These are phyloP conservation scores for Callorhinus ursinus DNA, from an alignment of 2,113 vertebrate species.

Conservation along the genomic window DNA sequence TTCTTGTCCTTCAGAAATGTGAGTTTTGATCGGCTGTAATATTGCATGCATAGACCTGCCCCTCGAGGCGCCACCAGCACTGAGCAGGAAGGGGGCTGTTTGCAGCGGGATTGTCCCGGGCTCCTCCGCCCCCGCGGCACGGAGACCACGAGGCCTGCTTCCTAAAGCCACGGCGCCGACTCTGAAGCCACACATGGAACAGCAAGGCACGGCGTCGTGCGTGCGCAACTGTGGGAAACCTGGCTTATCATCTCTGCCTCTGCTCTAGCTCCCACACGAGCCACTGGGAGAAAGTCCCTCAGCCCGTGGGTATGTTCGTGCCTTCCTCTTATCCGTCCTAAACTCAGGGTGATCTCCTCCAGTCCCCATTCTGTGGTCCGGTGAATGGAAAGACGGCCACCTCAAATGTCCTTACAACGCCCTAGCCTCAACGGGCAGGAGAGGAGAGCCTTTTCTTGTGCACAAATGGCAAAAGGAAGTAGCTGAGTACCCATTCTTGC, in stretches of 20 bases:
- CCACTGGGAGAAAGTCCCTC: neutral
- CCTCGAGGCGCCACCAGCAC: rapidly evolving
- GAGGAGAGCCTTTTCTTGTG: neutral
- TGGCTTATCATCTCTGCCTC: neutral
- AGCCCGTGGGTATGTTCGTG: neutral
- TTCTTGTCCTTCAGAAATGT: neutral
- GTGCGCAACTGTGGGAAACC: neutral
- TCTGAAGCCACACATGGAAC: neutral
- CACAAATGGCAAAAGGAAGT: neutral
- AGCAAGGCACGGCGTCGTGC: neutral
- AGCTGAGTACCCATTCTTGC: neutral
- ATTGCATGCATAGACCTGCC: too few species aligned
- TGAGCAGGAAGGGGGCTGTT: rapidly evolving
- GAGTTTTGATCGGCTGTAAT: neutral
- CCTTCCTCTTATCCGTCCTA: neutral
- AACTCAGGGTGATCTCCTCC: neutral
- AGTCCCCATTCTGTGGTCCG: neutral
- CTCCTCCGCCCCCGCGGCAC: neutral
- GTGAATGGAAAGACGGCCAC: neutral
- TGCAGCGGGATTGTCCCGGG: rapidly evolving
- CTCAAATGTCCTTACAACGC: neutral
- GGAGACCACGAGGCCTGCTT: neutral
- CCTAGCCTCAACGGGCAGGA: neutral
- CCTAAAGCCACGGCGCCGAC: rapidly evolving
- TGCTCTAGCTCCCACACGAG: neutral